Conservation (phyloP, 2,888 invertebrate species). For the Eupithecia pulchellata region DNA sequence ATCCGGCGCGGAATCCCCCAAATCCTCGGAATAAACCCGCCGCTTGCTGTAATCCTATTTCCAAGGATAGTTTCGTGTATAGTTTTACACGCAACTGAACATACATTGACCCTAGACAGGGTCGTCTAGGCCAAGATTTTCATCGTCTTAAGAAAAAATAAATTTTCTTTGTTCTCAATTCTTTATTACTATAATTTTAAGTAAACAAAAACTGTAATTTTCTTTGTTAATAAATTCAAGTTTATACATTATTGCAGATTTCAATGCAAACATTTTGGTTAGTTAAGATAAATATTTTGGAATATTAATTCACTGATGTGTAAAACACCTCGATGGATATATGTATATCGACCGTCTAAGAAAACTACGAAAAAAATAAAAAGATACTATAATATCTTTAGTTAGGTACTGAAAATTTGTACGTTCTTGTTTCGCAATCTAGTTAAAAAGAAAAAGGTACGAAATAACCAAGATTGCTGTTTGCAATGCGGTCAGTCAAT, state of each 20-base stretch:
- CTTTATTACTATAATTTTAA: too few relatives aligned
- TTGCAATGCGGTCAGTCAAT: neutral
- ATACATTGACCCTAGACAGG: constrained; percentile 58
- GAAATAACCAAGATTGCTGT: neutral
- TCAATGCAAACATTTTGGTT: neutral
- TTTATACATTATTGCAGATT: neutral
- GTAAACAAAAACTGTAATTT: too few relatives aligned
- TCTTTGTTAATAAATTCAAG: too few relatives aligned
- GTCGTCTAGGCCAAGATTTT: neutral
- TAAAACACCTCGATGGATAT: neutral
- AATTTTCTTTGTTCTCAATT: too few relatives aligned
- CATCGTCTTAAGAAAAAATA: neutral
- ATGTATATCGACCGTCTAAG: neutral
- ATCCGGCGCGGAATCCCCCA: constrained; percentile 67
- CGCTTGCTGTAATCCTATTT: constrained; percentile 76
- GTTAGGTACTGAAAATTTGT: neutral
- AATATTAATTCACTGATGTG: neutral
- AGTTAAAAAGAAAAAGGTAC: neutral
- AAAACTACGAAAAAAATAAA: neutral
- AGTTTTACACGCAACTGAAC: constrained; percentile 69
- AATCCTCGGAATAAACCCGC: constrained; percentile 77
- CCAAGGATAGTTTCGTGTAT: constrained; percentile 63
- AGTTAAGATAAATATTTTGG: neutral
- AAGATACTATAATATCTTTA: neutral
- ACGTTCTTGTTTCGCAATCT: neutral